Conservation (phyloP, 2,888 invertebrate species). For the Eupithecia inturbata region DNA sequence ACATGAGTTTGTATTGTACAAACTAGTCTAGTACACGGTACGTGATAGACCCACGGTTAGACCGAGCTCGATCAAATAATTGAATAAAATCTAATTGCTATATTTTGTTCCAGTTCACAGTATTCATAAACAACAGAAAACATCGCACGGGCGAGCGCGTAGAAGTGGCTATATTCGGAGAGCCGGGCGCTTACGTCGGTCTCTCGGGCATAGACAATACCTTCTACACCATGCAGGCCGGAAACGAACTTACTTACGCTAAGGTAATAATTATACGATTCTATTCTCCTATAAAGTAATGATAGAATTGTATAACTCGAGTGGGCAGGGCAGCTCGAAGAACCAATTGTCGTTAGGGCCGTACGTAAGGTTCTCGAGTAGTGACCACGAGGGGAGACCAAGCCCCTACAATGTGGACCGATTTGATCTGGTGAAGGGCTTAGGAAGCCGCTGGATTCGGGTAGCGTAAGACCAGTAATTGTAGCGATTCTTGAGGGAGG, state of each 20-base stretch:
- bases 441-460: too few species aligned
- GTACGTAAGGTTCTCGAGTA: background rate
- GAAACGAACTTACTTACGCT: slow-evolving; percentile 94
- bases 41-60: too few species aligned
- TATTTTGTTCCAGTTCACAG: slow-evolving; percentile 85
- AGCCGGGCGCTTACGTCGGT: slow-evolving; percentile 97
- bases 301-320: background rate
- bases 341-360: background rate
- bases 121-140: slow-evolving; percentile 95
- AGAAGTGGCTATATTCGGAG: slow-evolving; percentile 96
- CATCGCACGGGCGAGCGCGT: slow-evolving; percentile 96
- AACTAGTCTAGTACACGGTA: slow-evolving; percentile 60
- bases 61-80: too few species aligned
- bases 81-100: background rate
- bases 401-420: too few species aligned
- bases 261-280: slow-evolving; percentile 72
- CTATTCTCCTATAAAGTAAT: background rate
- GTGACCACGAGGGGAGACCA: background rate
- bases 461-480: too few species aligned
- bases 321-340: background rate
- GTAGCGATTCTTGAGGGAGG: background rate
- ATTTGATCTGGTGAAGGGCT: too few species aligned
- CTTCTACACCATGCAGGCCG: slow-evolving; percentile 96
- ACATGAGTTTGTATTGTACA: slow-evolving; percentile 69
- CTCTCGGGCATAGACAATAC: slow-evolving; percentile 95